These are phyloP conservation scores for Heterohyrax brucei DNA, from an alignment of 2,797 vertebrate genomes.

Conservation along the genomic window DNA sequence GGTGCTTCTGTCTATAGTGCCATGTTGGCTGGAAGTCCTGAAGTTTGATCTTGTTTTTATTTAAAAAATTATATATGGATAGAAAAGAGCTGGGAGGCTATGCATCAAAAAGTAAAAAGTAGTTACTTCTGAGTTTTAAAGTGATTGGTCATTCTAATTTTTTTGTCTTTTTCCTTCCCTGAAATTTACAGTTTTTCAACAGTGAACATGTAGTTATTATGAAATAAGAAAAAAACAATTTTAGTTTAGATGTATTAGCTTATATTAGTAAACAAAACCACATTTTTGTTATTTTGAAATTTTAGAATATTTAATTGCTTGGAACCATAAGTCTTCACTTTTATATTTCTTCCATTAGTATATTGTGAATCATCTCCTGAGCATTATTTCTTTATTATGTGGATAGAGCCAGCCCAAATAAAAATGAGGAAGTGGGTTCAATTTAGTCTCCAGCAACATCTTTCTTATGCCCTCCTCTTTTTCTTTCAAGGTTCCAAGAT, in stretches of 20 bases:
- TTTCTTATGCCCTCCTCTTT: background rate
- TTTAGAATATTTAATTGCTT: background rate
- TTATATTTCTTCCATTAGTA: background rate
- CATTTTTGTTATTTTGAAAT: background rate
- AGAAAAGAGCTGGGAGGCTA: background rate
- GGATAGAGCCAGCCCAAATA: background rate
- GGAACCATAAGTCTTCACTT: background rate
- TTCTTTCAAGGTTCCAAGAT: background rate
- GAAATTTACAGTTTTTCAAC: background rate
- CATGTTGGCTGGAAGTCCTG: too few relatives aligned
- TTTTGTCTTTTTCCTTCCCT: background rate
- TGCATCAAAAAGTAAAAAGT: background rate
- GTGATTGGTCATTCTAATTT: background rate
- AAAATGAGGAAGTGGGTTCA: background rate
- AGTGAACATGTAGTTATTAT: constrained; percentile 20
- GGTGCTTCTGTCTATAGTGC: too few relatives aligned
- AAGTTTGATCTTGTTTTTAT: background rate
- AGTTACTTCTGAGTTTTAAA: background rate
- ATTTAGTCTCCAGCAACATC: background rate
- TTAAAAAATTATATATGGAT: background rate
- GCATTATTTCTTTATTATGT: background rate
- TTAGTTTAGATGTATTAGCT: background rate
- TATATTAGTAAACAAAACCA: constrained; percentile 13
- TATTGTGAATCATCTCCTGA: background rate
- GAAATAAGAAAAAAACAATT: background rate